Percentiles rank a stretch among this genome's conserved stretches.
Conservation (phyloP, 2,113 vertebrate genomes). For the Promerops cafer region DNA sequence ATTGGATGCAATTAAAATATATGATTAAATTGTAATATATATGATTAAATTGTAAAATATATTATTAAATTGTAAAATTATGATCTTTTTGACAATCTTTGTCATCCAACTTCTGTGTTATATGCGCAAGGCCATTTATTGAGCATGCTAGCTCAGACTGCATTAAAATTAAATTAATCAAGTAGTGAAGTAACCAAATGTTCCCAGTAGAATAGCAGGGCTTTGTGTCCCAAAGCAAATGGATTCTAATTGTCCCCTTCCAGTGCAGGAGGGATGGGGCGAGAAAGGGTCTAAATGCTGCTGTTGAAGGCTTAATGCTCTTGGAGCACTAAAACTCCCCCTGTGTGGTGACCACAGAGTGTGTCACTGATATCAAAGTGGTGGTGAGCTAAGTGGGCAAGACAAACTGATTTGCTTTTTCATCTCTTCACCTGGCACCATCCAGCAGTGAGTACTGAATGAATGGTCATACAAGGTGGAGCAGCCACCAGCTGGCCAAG, state of each 20-base stretch:
- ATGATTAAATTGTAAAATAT: not conserved
- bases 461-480: not conserved
- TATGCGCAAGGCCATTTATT: not conserved
- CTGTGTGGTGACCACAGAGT: not conserved
- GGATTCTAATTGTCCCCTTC: not conserved
- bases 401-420: not conserved
- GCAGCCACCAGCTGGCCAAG: not conserved
- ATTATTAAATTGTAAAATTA: not conserved
- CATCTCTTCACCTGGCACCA: not conserved
- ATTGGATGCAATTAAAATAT: not conserved
- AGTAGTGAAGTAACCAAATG: not conserved
- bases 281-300: not conserved
- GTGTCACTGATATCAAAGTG: not conserved
- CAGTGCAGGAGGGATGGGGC: not conserved
- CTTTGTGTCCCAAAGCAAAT: not conserved
- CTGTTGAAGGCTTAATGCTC: not conserved
- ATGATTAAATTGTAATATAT: not conserved
- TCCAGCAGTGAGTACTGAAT: not conserved
- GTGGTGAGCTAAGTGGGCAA: rapidly evolving
- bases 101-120: not conserved
- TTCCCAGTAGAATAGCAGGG: not conserved
- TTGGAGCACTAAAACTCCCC: not conserved
- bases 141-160: not conserved
- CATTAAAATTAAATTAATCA: not conserved
- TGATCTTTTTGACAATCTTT: not conserved